Evolutionary conservation across 1,140 invertebrate genomes (phyloP).

Genomic region (Pemphigus obesinymphae): DNA sequence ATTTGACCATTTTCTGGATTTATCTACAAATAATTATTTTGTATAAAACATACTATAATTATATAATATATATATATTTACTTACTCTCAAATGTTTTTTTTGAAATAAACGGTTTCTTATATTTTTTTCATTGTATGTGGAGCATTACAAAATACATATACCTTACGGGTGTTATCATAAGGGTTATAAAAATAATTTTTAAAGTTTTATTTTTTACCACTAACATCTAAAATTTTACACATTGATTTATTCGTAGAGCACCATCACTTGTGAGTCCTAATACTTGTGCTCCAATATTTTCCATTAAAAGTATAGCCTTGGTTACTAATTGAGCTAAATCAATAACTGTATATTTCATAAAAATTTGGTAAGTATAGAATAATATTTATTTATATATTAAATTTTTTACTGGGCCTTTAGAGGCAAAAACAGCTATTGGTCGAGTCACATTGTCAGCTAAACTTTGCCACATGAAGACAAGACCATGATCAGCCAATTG

Average conservation of each 20-base stretch:
- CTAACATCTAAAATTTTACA: background rate
- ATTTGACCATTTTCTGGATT: no score
- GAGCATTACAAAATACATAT: background rate
- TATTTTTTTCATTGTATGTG: background rate
- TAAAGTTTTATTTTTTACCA: background rate
- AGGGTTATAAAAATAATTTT: background rate
- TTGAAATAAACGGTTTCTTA: background rate
- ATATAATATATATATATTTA: no score
- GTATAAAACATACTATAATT: no score
- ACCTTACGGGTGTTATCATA: background rate
- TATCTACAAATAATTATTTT: no score
- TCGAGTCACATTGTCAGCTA: background rate
- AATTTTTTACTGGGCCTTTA: background rate
- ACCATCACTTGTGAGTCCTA: background rate
- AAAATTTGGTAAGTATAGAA: background rate
- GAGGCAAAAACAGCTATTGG: background rate
- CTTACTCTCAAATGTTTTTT: background rate
- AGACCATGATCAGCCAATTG: background rate
- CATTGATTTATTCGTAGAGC: background rate
- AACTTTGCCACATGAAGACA: background rate
- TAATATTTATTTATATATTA: no score
- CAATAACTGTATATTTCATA: background rate
- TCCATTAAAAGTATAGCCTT: background rate
- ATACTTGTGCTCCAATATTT: background rate
- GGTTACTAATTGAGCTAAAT: background rate